A percentile compares a stretch with the other conserved stretches of the same genome.
Evolutionary conservation across 2,888 invertebrate species (phyloP).

Genomic region (Melanostoma scalare): DNA sequence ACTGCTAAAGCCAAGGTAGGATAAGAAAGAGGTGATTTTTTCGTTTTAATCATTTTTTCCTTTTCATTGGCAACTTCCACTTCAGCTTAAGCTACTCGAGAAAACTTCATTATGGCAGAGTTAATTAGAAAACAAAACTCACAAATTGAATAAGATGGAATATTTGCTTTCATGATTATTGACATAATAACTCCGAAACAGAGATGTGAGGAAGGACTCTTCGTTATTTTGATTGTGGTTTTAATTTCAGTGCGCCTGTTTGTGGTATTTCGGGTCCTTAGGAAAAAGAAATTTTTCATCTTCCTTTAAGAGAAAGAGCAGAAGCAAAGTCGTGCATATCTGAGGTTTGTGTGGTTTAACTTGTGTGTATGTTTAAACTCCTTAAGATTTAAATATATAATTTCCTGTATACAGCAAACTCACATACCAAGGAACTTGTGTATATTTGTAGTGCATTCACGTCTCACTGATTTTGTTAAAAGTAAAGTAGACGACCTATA

Average conservation of each 20-base stretch:
- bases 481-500: too few species aligned
- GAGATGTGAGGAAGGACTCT: not conserved
- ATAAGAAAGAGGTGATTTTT: not conserved
- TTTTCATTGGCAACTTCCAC: slow-evolving; percentile 43
- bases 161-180: slow-evolving; percentile 53
- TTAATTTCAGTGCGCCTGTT: not conserved
- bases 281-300: too few species aligned
- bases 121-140: slow-evolving; percentile 70
- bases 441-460: too few species aligned
- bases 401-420: too few species aligned
- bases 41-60: not conserved
- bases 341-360: not conserved
- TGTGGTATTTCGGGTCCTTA: too few species aligned
- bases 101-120: slow-evolving; percentile 58
- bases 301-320: too few species aligned
- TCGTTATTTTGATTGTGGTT: not conserved
- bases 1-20: too few species aligned
- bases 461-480: too few species aligned
- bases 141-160: slow-evolving; percentile 62
- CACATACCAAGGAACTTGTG: too few species aligned
- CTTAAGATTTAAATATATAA: too few species aligned
- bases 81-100: slow-evolving; percentile 46
- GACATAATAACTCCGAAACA: slow-evolving; percentile 22
- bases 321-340: not conserved
- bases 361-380: not conserved